Percentiles rank a stretch among this genome's conserved stretches.
These are phyloP conservation scores for Steatornis caripensis DNA, from an alignment of 2,113 vertebrate genomes.

Conservation along the genomic window DNA sequence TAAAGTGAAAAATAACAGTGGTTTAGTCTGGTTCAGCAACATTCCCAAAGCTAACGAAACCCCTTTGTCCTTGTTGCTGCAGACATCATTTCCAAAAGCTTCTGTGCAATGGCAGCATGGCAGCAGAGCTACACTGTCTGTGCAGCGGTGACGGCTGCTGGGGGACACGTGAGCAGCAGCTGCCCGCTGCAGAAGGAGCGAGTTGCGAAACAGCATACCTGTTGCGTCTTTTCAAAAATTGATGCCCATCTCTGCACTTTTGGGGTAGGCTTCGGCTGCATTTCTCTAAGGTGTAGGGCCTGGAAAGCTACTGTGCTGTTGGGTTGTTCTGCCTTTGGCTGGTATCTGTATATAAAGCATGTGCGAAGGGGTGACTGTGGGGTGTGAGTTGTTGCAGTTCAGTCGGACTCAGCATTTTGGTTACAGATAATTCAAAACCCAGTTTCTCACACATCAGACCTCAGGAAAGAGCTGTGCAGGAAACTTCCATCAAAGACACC, in stretches of 20 bases:
- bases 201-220: neutral
- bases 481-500: neutral
- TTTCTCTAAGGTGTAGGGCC: neutral
- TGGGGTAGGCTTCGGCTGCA: neutral
- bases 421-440: neutral
- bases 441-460: neutral
- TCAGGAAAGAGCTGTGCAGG: neutral
- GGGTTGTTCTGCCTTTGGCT: neutral
- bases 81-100: neutral
- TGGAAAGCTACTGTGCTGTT: neutral
- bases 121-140: neutral
- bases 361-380: neutral
- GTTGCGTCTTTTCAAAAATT: accelerated
- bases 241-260: neutral
- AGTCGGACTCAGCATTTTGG: neutral
- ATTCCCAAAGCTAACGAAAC: neutral
- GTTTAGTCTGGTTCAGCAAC: neutral
- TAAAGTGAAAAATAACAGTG: neutral
- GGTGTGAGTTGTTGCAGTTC: neutral
- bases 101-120: neutral
- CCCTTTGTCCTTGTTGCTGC: neutral
- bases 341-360: neutral
- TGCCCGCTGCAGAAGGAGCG: accelerated
- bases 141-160: accelerated
- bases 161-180: neutral